These are phyloP conservation scores for Lepidochrysops patricia DNA, from an alignment of 2,888 invertebrate genomes.

Conservation along the genomic window DNA sequence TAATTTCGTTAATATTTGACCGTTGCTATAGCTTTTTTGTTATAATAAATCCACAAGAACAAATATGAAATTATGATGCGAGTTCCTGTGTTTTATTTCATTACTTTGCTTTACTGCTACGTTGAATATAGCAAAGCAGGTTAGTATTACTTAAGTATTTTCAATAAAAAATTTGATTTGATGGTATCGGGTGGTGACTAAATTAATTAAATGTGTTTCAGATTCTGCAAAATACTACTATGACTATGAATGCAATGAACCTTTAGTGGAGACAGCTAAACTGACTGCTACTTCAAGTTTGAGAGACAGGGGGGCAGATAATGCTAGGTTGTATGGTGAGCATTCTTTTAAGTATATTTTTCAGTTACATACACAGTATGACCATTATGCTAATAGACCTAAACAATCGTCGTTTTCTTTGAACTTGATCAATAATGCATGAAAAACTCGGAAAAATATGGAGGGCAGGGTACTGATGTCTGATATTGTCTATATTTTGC, in stretches of 20 bases:
- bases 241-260: slow-evolving; percentile 83
- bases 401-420: no score
- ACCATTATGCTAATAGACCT: no score
- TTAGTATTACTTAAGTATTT: slow-evolving; percentile 32
- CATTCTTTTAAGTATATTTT: no score
- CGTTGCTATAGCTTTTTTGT: slow-evolving; percentile 33
- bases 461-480: no score
- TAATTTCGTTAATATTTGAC: slow-evolving; percentile 46
- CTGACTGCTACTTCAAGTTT: slow-evolving; percentile 87
- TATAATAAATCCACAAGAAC: slow-evolving; percentile 20
- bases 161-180: neutral
- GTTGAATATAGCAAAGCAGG: slow-evolving; percentile 53
- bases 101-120: slow-evolving; percentile 59
- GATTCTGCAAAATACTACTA: slow-evolving; percentile 60
- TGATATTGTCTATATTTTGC: no score
- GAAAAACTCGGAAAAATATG: no score
- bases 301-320: slow-evolving; percentile 87
- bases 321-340: slow-evolving; percentile 90
- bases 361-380: no score
- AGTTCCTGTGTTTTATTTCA: slow-evolving; percentile 52
- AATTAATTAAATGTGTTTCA: slow-evolving; percentile 32
- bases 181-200: neutral
- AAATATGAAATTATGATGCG: slow-evolving; percentile 71
- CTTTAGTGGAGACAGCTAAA: slow-evolving; percentile 82
- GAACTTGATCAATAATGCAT: no score